Conservation (phyloP, 2,113 vertebrate genomes). For the Pelusios castaneus region DNA sequence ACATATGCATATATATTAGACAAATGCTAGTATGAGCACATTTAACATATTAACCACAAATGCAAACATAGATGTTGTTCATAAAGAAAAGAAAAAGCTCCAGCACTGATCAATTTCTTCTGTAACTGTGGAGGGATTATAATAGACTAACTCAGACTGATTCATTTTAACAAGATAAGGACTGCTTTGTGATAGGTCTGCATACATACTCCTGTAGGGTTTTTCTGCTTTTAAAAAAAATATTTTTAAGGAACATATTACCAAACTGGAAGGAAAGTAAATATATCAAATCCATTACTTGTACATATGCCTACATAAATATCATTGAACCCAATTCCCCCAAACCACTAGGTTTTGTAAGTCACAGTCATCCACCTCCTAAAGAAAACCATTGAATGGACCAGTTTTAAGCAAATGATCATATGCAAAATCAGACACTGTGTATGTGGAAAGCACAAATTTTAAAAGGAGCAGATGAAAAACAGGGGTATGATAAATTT, state of each 20-base stretch:
- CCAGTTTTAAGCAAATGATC: conserved; percentile 16
- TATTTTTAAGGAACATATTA: neutral
- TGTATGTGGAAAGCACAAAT: neutral
- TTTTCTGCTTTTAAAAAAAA: neutral
- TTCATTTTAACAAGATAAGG: conserved; percentile 49
- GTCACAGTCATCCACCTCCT: neutral
- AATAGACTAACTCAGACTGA: neutral
- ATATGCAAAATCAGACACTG: neutral
- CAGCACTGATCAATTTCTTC: conserved; percentile 12
- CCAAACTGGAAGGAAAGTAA: neutral
- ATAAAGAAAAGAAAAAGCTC: conserved; percentile 20
- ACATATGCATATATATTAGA: neutral
- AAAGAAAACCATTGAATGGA: conserved; percentile 22
- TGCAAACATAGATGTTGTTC: neutral
- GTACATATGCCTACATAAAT: neutral
- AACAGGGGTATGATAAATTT: neutral
- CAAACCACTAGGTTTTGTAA: conserved; percentile 6
- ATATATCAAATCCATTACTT: neutral
- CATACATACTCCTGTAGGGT: neutral
- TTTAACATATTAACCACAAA: neutral
- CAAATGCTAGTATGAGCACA: accelerated
- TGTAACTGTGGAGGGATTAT: conserved; percentile 16
- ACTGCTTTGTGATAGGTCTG: neutral
- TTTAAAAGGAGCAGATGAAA: neutral
- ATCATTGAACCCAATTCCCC: neutral